These are phyloP conservation scores for Babyrousa celebensis DNA, from an alignment of 2,797 vertebrate genomes.

Conservation along the genomic window DNA sequence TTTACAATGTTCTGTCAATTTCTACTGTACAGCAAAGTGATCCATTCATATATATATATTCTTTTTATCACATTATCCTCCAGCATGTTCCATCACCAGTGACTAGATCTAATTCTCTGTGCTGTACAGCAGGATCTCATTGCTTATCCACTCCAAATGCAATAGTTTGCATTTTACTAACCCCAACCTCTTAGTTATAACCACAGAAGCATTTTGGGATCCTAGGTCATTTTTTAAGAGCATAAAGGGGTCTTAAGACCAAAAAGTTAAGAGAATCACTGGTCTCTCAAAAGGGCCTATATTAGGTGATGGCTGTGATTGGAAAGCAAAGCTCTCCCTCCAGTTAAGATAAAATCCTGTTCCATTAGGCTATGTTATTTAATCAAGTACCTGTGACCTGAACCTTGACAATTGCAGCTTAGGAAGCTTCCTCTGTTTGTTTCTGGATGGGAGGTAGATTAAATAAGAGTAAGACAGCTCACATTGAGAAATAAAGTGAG, in stretches of 20 bases:
- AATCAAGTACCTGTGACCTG: not conserved
- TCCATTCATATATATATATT: no score
- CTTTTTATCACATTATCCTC: no score
- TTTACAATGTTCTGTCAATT: no score
- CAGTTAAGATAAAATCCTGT: not conserved
- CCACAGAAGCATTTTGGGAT: not conserved
- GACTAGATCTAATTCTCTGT: not conserved
- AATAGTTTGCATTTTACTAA: no score
- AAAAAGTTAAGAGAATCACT: not conserved
- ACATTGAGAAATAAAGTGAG: conserved; percentile 30
- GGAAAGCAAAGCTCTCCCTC: not conserved
- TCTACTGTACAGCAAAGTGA: no score
- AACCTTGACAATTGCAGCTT: not conserved
- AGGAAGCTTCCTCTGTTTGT: not conserved
- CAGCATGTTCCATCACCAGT: no score
- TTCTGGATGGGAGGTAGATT: conserved; percentile 19
- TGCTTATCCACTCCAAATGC: no score
- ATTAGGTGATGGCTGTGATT: not conserved
- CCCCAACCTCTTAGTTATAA: no score
- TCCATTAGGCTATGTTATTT: not conserved
- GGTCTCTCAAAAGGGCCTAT: not conserved
- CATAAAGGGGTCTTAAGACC: not conserved
- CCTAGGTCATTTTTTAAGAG: conserved; percentile 20
- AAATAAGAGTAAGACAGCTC: not conserved
- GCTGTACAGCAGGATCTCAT: no score